phyloP scores from a whole-genome alignment of 1,140 invertebrate genomes.

The Hormaphis cornu region DNA sequence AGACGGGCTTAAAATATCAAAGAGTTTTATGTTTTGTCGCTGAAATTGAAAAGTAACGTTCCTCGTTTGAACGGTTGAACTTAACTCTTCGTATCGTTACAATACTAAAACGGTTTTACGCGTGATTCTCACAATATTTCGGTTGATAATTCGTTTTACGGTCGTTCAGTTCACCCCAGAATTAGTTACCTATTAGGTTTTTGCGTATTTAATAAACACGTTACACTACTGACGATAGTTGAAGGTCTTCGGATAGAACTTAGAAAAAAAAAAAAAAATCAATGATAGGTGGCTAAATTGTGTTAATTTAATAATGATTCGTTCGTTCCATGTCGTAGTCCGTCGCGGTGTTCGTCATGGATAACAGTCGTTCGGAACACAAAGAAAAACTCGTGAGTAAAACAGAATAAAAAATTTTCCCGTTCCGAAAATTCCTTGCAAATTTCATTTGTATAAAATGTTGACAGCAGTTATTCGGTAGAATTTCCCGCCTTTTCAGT shows the following conservation, averaged over 20 bases:
- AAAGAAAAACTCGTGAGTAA: conserved; percentile 16
- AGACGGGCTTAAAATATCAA: too few relatives aligned
- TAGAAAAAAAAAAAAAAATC: conserved; percentile 17
- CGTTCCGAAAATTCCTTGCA: not conserved
- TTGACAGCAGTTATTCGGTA: too few relatives aligned
- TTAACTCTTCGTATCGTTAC: too few relatives aligned
- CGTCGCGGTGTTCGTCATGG: conserved; percentile 8
- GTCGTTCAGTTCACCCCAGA: not conserved
- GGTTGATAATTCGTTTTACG: conserved; percentile 6
- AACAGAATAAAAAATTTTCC: not conserved
- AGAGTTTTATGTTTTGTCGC: too few relatives aligned
- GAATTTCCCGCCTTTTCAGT: too few relatives aligned
- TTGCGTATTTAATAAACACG: not conserved
- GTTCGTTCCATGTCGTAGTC: not conserved
- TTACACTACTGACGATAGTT: conserved; percentile 5
- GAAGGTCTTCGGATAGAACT: conserved; percentile 23
- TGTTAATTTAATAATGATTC: conserved; percentile 9
- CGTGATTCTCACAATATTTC: too few relatives aligned
- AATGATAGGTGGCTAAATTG: not conserved
- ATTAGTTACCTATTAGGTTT: not conserved
- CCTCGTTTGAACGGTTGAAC: too few relatives aligned
- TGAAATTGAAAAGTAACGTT: too few relatives aligned
- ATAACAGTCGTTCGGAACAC: not conserved
- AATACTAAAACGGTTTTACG: too few relatives aligned
- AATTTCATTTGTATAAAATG: too few relatives aligned